Conservation (phyloP, 2,888 invertebrate species). For the Petrolisthes cinctipes region DNA sequence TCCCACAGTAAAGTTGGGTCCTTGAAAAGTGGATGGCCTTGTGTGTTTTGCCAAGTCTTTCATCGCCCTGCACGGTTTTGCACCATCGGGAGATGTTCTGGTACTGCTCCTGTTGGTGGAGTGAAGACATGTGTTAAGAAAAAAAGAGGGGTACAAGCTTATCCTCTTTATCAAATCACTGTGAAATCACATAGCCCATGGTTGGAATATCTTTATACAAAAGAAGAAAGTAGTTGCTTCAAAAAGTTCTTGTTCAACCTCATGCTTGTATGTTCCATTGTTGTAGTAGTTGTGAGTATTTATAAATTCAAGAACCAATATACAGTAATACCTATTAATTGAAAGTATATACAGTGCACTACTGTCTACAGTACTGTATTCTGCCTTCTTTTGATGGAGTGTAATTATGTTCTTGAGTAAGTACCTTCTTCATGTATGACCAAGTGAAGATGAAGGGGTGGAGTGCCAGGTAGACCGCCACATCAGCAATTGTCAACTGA, state of each 20-base stretch:
- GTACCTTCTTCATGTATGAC: constrained; percentile 55
- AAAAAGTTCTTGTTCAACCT: too few species aligned
- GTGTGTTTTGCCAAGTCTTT: constrained; percentile 7
- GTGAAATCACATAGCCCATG: too few species aligned
- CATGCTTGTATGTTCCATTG: too few species aligned
- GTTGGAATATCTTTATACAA: too few species aligned
- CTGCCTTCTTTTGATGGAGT: constrained; percentile 29
- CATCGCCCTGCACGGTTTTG: constrained; percentile 25
- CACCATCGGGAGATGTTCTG: constrained; percentile 52
- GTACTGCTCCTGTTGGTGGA: constrained; percentile 43
- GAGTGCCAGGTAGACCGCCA: constrained; percentile 46
- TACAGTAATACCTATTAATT: too few species aligned
- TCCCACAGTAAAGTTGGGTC: constrained; percentile 21
- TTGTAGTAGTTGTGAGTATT: not conserved
- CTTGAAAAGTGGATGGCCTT: constrained; percentile 36
- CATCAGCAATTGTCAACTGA: constrained; percentile 42
- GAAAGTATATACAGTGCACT: too few species aligned
- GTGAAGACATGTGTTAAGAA: not conserved
- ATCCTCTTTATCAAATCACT: too few species aligned
- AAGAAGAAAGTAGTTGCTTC: too few species aligned
- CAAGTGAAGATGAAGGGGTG: constrained; percentile 55
- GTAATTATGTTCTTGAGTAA: not conserved
- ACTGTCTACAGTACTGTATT: too few species aligned
- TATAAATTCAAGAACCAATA: too few species aligned
- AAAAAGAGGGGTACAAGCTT: too few species aligned